These are phyloP conservation scores for Pao palembangensis DNA, from an alignment of 2,113 vertebrate species.

Conservation along the genomic window DNA sequence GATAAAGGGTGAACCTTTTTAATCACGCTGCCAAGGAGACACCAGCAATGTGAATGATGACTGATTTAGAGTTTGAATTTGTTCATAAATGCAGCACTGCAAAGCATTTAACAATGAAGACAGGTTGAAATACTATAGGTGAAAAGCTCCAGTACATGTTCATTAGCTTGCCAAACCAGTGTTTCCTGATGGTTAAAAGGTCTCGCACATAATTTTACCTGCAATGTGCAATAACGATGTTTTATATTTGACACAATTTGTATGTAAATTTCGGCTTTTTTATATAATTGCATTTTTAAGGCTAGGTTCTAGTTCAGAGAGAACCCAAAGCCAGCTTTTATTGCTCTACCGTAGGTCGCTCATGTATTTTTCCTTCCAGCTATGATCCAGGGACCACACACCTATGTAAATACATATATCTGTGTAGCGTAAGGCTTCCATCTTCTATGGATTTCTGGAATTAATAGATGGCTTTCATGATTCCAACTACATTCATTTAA, in stretches of 20 bases:
- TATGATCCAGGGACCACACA: slow-evolving; percentile 32
- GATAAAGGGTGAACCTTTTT: too few relatives aligned
- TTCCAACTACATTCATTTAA: too few relatives aligned
- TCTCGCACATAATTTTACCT: slow-evolving; percentile 28
- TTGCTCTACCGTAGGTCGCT: slow-evolving; percentile 35
- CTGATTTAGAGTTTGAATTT: too few relatives aligned
- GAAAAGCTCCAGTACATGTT: slow-evolving; percentile 12
- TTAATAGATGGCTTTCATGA: too few relatives aligned
- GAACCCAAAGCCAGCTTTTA: slow-evolving; percentile 36
- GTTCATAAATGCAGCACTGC: slow-evolving; percentile 1
- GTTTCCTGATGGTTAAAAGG: slow-evolving; percentile 14
- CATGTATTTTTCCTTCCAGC: slow-evolving; percentile 9
- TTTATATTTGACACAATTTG: slow-evolving; percentile 45
- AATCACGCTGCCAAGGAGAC: too few relatives aligned
- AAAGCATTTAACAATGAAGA: too few relatives aligned
- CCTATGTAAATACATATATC: slow-evolving; percentile 64
- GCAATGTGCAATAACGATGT: slow-evolving; percentile 28
- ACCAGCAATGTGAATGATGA: too few relatives aligned
- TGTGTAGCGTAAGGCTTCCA: too few relatives aligned
- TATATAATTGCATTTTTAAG: slow-evolving; percentile 30
- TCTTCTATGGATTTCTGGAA: too few relatives aligned
- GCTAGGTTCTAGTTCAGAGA: slow-evolving; percentile 12
- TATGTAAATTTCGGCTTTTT: slow-evolving; percentile 40
- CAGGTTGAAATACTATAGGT: neutral
- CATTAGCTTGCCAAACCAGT: slow-evolving; percentile 45